A percentile compares a stretch with the other conserved stretches of the same genome.
Conservation (phyloP, 2,888 invertebrate species). For the Pyrocoelia pectoralis region DNA sequence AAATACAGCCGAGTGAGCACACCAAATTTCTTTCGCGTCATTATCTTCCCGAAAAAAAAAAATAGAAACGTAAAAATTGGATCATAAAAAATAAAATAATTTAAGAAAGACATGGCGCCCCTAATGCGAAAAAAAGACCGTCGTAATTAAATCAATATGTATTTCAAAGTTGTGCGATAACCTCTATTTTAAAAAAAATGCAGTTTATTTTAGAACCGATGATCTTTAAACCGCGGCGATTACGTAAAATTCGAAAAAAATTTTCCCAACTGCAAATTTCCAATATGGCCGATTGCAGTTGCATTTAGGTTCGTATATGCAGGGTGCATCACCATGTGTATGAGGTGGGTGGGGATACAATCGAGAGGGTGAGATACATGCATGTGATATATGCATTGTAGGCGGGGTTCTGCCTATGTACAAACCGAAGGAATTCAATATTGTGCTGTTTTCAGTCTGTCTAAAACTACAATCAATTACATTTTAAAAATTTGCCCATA, state of each 20-base stretch:
- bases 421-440: slow-evolving; percentile 51
- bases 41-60: slow-evolving; percentile 27
- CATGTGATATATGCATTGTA: slow-evolving; percentile 50
- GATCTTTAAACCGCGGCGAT: not conserved
- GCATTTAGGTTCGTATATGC: slow-evolving; percentile 43
- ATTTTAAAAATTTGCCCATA: too few relatives aligned
- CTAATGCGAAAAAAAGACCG: too few relatives aligned
- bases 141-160: slow-evolving; percentile 1
- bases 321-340: slow-evolving; percentile 45
- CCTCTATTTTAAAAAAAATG: not conserved
- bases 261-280: slow-evolving; percentile 33
- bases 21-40: slow-evolving; percentile 30
- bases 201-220: not conserved
- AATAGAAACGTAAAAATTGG: not conserved
- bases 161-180: not conserved
- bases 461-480: not conserved
- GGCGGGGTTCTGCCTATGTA: slow-evolving; percentile 53
- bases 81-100: not conserved
- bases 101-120: not conserved
- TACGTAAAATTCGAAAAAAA: not conserved
- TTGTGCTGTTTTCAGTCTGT: slow-evolving; percentile 42
- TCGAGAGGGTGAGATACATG: slow-evolving; percentile 46
- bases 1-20: slow-evolving; percentile 25
- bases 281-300: slow-evolving; percentile 50
- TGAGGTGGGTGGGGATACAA: slow-evolving; percentile 44